Conservation (phyloP, 1,140 invertebrate genomes). For the Himalopsyche phryganea region DNA sequence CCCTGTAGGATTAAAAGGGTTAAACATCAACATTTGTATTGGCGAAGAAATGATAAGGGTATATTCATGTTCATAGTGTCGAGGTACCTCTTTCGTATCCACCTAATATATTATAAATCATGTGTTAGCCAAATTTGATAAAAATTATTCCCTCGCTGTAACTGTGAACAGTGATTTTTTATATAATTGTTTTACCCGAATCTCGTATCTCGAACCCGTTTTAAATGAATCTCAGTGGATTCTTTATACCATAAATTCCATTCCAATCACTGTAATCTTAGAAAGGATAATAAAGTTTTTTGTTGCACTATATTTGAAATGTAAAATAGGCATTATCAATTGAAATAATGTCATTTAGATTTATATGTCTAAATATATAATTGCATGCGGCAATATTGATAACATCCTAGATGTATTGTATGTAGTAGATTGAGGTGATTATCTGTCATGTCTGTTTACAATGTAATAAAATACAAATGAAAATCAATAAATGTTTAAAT, state of each 20-base stretch:
- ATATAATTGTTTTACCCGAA: too few species aligned
- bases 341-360: constrained; percentile 6
- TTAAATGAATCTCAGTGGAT: too few species aligned
- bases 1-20: too few species aligned
- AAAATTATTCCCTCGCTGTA: too few species aligned
- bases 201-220: too few species aligned
- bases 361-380: constrained; percentile 5
- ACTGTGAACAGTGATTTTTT: too few species aligned
- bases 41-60: too few species aligned
- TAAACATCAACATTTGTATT: too few species aligned
- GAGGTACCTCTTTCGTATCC: too few species aligned
- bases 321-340: not conserved
- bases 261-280: constrained; percentile 34
- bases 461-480: constrained; percentile 28
- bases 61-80: too few species aligned
- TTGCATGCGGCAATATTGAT: not conserved
- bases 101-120: too few species aligned
- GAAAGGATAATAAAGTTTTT: constrained; percentile 29
- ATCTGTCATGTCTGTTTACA: constrained; percentile 31
- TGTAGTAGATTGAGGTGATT: constrained; percentile 11
- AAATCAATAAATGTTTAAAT: constrained; percentile 29
- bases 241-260: constrained; percentile 19
- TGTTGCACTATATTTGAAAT: constrained; percentile 21
- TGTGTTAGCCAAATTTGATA: too few species aligned
- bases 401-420: constrained; percentile 6